Conservation (phyloP, 2,888 invertebrate genomes). For the Watsonalla cultraria region DNA sequence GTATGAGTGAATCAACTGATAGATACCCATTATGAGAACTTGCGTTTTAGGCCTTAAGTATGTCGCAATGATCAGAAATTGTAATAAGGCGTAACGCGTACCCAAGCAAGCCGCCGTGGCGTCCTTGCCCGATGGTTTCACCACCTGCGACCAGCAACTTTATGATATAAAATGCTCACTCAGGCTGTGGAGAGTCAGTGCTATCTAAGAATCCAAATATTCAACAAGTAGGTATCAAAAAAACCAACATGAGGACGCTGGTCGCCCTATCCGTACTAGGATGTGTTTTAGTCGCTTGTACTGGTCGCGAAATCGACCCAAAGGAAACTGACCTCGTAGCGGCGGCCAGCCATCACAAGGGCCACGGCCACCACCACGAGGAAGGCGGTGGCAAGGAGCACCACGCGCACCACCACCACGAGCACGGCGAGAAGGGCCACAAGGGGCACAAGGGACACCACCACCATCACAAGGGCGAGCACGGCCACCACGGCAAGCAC, state of each 20-base stretch:
- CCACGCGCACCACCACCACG: constrained; percentile 82
- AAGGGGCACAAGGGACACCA: constrained; percentile 88
- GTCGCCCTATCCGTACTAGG: constrained; percentile 60
- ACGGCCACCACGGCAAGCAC: constrained; percentile 87
- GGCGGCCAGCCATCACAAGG: constrained; percentile 70
- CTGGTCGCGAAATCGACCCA: constrained; percentile 57
- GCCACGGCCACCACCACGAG: constrained; percentile 77
- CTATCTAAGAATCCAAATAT: constrained; percentile 55
- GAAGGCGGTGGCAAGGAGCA: constrained; percentile 84
- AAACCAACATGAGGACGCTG: constrained; percentile 64
- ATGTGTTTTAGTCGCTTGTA: constrained; percentile 52
- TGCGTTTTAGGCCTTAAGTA: constrained; percentile 33
- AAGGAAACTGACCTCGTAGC: constrained; percentile 64
- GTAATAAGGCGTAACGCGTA: constrained; percentile 60
- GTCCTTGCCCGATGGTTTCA: constrained; percentile 76
- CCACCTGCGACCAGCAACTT: constrained; percentile 61
- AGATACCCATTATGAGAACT: background rate
- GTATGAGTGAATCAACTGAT: background rate
- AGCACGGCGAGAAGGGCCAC: constrained; percentile 86
- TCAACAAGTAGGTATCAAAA: constrained; percentile 41
- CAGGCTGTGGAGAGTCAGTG: constrained; percentile 54
- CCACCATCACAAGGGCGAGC: constrained; percentile 87
- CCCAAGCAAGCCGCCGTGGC: constrained; percentile 35
- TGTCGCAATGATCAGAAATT: constrained; percentile 54
- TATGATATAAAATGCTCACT: constrained; percentile 70